Evolutionary conservation across 2,888 invertebrate genomes (phyloP), one percentile per base, ranked within the genome.

Genomic region (Luffia ferchaultella): DNA sequence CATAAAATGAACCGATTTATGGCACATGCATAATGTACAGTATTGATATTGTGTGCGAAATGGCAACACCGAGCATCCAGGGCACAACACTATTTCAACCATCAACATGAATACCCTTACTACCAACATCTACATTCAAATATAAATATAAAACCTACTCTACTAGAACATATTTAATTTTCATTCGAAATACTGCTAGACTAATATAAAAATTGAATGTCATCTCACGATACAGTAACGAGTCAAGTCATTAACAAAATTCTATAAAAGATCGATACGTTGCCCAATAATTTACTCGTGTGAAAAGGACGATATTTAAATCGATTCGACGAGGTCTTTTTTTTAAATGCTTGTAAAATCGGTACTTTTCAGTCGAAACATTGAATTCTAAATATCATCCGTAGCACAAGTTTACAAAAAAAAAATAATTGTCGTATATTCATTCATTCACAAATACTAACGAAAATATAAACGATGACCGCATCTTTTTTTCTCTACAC

Each of bases 101-200:
- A 19, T 19, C 15, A 45, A 45, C 30, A 12, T 30, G 30, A 30
- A 30, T 3, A 30, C 19, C 44, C 15, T 42, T 42, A 16, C 18
- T 9, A 44, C 43, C 15, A 16, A 16, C 42, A n/a, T 19, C 16
- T 18, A 42, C 42, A 66, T 66, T 62, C 61, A 65, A 68, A 72
- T 74, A 68, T 68, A 63, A 66, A 68, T 73, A 72, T 65, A 74
- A 75, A 64, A 73, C 72, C 73, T 76, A 76, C 67, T 67, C 73
- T 73, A 70, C 71, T 73, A 73, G 48, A 20, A 20, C 15, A 12
- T 15, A 45, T 2, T 45, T 18, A 45, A 15, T 52, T 64, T 68
- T 67, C n/a, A 67, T 70, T 65, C 69, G 62, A 74, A 78, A 78
- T 79, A 80, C 77, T 80, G 79, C 60, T 76, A 77, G 61, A 63